Conservation (phyloP, 2,888 invertebrate species). For the Tipula lateralis region DNA sequence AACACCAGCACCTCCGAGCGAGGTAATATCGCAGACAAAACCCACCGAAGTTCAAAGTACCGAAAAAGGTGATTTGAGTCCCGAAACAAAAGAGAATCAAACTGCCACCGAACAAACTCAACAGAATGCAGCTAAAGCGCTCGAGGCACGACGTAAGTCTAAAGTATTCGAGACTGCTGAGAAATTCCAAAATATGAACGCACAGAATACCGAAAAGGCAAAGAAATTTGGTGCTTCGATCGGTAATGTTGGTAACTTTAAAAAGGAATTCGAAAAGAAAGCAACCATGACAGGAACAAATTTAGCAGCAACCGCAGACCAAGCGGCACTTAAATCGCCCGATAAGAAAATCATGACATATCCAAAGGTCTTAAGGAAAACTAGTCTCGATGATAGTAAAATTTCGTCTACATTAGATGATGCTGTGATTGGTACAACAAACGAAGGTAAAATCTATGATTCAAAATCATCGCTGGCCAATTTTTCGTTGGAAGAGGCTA, state of each 20-base stretch:
- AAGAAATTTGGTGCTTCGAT: conserved; percentile 77
- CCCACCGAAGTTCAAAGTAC: background rate
- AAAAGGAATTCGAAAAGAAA: conserved; percentile 78
- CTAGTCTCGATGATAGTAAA: conserved; percentile 32
- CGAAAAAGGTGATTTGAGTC: background rate
- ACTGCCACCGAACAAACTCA: conserved; percentile 35
- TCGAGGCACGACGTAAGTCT: conserved; percentile 59
- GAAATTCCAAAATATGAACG: conserved; percentile 58
- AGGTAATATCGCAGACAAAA: background rate
- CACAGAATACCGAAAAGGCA: conserved; percentile 54
- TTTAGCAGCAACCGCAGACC: conserved; percentile 36
- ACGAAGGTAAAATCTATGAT: conserved; percentile 50
- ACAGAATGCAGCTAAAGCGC: conserved; percentile 42
- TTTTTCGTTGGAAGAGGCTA: conserved; percentile 55
- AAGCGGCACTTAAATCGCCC: background rate
- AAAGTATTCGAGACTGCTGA: conserved; percentile 67
- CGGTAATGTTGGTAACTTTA: conserved; percentile 80
- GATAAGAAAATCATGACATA: conserved; percentile 34
- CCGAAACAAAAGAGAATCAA: conserved; percentile 33
- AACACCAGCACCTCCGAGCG: conserved; percentile 41
- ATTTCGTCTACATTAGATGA: conserved; percentile 28
- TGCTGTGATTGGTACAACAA: conserved; percentile 34
- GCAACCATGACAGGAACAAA: conserved; percentile 56
- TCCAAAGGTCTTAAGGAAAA: conserved; percentile 31
- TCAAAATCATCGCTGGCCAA: conserved; percentile 53